phyloP scores from a whole-genome alignment of 53 echinoderm and acorn worm genomes.

The Holothuria scabra region DNA sequence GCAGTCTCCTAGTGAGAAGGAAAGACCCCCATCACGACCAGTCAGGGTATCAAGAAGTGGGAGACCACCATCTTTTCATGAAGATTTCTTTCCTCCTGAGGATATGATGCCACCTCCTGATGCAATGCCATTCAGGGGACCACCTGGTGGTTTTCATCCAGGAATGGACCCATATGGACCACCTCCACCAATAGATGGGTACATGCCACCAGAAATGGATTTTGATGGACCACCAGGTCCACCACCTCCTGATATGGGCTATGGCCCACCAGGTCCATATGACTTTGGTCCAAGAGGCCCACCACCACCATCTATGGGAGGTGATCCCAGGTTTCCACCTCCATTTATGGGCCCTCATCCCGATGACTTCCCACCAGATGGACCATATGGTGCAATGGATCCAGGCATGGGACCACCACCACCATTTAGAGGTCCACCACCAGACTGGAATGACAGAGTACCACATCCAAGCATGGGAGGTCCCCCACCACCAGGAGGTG shows the following conservation, averaged over 20 bases:
- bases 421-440: slow-evolving; percentile 34
- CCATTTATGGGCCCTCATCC: slow-evolving; percentile 41
- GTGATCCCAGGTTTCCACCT: slow-evolving; percentile 31
- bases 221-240: slow-evolving; percentile 46
- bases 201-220: slow-evolving; percentile 48
- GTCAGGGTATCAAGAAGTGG: slow-evolving; percentile 30
- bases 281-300: slow-evolving; percentile 52
- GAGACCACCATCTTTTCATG: slow-evolving; percentile 37
- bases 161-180: slow-evolving; percentile 37
- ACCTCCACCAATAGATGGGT: slow-evolving; percentile 35
- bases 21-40: slow-evolving; percentile 32
- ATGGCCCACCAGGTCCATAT: slow-evolving; percentile 59
- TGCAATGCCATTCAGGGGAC: slow-evolving; percentile 23
- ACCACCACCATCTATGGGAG: slow-evolving; percentile 54
- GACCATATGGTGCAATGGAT: slow-evolving; percentile 31
- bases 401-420: slow-evolving; percentile 22
- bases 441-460: slow-evolving; percentile 23
- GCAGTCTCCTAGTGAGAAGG: slow-evolving; percentile 16
- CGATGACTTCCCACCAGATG: slow-evolving; percentile 29
- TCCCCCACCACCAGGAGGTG: slow-evolving; percentile 28
- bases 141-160: slow-evolving; percentile 27
- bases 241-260: slow-evolving; percentile 29
- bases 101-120: slow-evolving; percentile 42
- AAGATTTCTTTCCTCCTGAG: slow-evolving; percentile 43
- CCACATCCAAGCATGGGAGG: slow-evolving; percentile 21